Percentiles rank a stretch among this genome's conserved stretches.
These are phyloP conservation scores for Lethenteron reissneri DNA, from an alignment of 2,113 vertebrate genomes.

Conservation along the genomic window DNA sequence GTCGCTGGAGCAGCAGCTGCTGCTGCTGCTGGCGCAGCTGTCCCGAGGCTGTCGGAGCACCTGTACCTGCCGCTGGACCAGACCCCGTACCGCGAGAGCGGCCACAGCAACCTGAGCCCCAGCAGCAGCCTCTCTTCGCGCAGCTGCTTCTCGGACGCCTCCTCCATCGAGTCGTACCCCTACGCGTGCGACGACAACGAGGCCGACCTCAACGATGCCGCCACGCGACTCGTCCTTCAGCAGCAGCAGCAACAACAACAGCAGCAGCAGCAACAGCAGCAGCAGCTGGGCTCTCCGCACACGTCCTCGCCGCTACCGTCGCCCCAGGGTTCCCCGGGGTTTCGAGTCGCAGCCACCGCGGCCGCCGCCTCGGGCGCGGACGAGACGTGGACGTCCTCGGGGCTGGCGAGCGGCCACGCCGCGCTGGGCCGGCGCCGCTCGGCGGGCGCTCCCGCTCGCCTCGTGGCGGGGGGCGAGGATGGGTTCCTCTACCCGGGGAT, in stretches of 20 bases:
- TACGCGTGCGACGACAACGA: conserved; percentile 55
- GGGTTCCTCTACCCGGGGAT: too few relatives aligned
- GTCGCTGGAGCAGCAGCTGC: too few relatives aligned
- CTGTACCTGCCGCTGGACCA: conserved; percentile 51
- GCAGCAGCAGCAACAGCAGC: too few relatives aligned
- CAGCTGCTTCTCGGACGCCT: conserved; percentile 45
- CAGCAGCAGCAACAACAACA: background rate
- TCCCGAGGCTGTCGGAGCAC: conserved; percentile 20
- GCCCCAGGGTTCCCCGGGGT: conserved; percentile 21
- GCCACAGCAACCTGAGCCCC: conserved; percentile 52
- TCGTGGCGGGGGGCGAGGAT: too few relatives aligned
- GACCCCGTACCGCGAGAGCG: conserved; percentile 49
- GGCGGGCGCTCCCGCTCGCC: conserved; percentile 37
- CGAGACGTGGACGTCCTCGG: too few relatives aligned
- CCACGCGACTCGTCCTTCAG: conserved; percentile 33
- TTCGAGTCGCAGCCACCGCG: conserved; percentile 14
- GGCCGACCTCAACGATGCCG: conserved; percentile 38
- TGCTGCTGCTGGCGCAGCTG: too few relatives aligned
- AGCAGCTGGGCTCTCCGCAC: too few relatives aligned
- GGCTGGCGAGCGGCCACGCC: too few relatives aligned
- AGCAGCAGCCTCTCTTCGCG: conserved; percentile 60
- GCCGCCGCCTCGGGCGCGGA: too few relatives aligned
- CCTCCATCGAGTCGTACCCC: conserved; percentile 43
- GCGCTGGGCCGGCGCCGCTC: background rate
- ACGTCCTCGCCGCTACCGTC: conserved; percentile 20